Conservation (phyloP, 2,888 invertebrate genomes). For the Tinea semifulvella region DNA sequence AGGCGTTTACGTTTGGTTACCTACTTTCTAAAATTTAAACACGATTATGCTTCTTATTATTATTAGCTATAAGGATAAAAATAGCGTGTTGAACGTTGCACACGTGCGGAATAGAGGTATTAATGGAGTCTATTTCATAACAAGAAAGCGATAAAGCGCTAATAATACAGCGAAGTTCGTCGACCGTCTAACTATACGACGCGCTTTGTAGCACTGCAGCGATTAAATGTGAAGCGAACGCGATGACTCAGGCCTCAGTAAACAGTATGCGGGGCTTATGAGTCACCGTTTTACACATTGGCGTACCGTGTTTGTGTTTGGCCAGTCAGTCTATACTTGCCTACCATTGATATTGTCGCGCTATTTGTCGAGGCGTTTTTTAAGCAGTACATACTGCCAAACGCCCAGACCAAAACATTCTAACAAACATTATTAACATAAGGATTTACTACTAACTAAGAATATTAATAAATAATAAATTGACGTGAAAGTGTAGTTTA, state of each 20-base stretch:
- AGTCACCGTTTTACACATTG: constrained; percentile 68
- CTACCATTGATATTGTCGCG: constrained; percentile 52
- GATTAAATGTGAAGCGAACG: constrained; percentile 41
- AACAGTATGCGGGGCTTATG: constrained; percentile 68
- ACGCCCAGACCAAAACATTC: constrained; percentile 34
- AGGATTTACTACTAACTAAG: constrained; percentile 25
- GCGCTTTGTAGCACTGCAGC: constrained; percentile 40
- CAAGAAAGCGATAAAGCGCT: constrained; percentile 18
- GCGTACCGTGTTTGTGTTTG: constrained; percentile 66
- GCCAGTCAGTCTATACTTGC: constrained; percentile 59
- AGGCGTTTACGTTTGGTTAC: constrained; percentile 57
- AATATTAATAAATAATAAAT: background rate
- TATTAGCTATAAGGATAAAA: constrained; percentile 30
- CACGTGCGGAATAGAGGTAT: constrained; percentile 65
- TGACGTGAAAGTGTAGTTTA: constrained; percentile 10
- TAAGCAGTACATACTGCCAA: constrained; percentile 55
- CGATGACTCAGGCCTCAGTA: constrained; percentile 65
- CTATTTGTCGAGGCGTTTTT: constrained; percentile 52
- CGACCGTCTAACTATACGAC: background rate
- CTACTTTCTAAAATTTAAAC: constrained; percentile 18
- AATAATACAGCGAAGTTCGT: background rate
- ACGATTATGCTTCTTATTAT: constrained; percentile 26
- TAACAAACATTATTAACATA: constrained; percentile 32
- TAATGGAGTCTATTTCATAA: constrained; percentile 54
- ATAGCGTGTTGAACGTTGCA: constrained; percentile 33